Base-by-base conservation (phyloP, 2,888 invertebrate genomes). In the Dryococelus australis region DNA sequence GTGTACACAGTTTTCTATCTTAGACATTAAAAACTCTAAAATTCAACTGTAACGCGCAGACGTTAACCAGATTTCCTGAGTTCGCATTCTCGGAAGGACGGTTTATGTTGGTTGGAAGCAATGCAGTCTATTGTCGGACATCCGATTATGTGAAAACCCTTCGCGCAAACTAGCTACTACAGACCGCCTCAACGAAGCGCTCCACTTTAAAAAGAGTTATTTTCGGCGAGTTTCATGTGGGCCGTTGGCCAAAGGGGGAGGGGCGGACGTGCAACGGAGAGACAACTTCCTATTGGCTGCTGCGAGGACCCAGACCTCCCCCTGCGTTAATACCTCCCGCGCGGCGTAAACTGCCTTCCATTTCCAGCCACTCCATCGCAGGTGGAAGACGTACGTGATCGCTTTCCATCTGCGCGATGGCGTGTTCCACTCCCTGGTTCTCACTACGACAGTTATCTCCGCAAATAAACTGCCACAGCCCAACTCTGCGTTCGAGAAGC, bases 321-420 rank as follows among this genome's bases (percentile, higher is more conserved):
- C 65, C 65, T 65, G 65, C 65, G 65, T 65, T 47, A n/a, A 65
- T 65, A n/a, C 65, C 65, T n/a, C 65, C n/a, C 24, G 8, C 65
- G 65, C 65, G 65, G 65, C 65, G 65, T 16, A 65, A 65, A 65
- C 65, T 65, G 65, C 65, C 65, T 65, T 65, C 65, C 65, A 65
- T 65, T 65, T 65, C 20, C 65, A 65, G 65, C 65, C 24, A 10
- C 8, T 24, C 65, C 20, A 16, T 24, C 20, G 24, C 20, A 24
- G 24, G 20, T 16, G 65, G 65, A 65, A 65, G 65, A 65, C 0
- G 24, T 24, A 24, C 8, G 65, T 24, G 65, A 65, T 65, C 24
- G 16, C n/a, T 65, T 20, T 20, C 65, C 65, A 65, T 47, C 47
- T 24, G n/a, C 13, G 8, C 65, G 65, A 0, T 0, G n/a, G n/a